Conservation (phyloP, 2,888 invertebrate genomes). For the Gryllus longicercus region DNA sequence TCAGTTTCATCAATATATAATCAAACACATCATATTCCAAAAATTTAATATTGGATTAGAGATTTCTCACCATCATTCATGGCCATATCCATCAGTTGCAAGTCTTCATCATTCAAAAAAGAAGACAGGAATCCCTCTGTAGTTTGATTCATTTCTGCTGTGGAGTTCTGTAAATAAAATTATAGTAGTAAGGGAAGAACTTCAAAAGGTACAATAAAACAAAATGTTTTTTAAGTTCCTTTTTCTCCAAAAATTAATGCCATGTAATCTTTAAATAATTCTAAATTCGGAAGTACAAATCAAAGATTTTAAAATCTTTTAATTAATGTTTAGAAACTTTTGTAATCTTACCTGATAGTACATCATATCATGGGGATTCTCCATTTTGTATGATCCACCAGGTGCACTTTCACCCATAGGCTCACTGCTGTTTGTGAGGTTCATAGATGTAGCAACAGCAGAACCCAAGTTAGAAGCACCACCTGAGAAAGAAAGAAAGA, state of each 20-base stretch:
- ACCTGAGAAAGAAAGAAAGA: conserved; percentile 42
- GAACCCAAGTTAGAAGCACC: conserved; percentile 63
- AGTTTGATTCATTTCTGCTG: conserved; percentile 67
- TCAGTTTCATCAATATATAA: background rate
- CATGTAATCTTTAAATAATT: too few relatives aligned
- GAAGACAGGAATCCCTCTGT: conserved; percentile 84
- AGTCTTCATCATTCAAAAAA: conserved; percentile 81
- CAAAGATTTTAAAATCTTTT: background rate
- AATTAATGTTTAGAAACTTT: background rate
- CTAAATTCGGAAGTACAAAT: too few relatives aligned
- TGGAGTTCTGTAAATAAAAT: conserved; percentile 51
- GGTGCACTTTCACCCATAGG: conserved; percentile 58
- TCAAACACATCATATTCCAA: background rate
- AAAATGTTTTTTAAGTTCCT: too few relatives aligned
- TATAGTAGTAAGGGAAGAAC: too few relatives aligned
- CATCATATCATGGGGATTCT: conserved; percentile 69
- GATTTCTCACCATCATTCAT: conserved; percentile 73
- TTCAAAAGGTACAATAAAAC: too few relatives aligned
- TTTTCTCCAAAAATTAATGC: too few relatives aligned
- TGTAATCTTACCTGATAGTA: conserved; percentile 68
- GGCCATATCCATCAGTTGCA: conserved; percentile 89
- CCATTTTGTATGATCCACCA: conserved; percentile 62
- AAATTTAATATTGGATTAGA: conserved; percentile 31
- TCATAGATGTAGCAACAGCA: conserved; percentile 75
- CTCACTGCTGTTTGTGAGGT: conserved; percentile 70